These are phyloP conservation scores for Chrysotoxum bicinctum DNA, from an alignment of 2,888 invertebrate species.

Conservation along the genomic window DNA sequence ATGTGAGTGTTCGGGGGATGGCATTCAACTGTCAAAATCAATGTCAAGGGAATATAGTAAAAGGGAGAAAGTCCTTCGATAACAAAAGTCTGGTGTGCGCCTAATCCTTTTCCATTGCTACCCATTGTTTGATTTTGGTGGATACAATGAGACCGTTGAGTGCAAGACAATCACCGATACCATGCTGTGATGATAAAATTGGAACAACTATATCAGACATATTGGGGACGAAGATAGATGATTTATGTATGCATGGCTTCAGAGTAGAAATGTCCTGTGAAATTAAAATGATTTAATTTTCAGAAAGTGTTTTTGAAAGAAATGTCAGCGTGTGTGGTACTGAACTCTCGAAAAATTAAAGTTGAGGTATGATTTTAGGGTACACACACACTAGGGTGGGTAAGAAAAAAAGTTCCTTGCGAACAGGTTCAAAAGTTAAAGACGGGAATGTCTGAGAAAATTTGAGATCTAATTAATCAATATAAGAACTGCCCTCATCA, in stretches of 20 bases:
- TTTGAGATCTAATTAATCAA: too few relatives aligned
- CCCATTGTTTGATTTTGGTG: slow-evolving; percentile 43
- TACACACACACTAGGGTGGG: too few relatives aligned
- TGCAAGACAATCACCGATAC: slow-evolving; percentile 54
- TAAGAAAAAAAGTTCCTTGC: too few relatives aligned
- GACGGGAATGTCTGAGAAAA: too few relatives aligned
- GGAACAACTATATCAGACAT: slow-evolving; percentile 48
- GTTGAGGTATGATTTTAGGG: not conserved
- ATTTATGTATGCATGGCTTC: slow-evolving; percentile 29
- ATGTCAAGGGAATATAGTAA: slow-evolving; percentile 58
- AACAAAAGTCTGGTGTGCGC: slow-evolving; percentile 40
- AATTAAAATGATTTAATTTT: slow-evolving; percentile 12
- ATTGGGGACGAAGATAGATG: slow-evolving; percentile 33
- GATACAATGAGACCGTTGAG: slow-evolving; percentile 56
- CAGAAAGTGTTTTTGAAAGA: not conserved
- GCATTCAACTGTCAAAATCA: slow-evolving; percentile 67
- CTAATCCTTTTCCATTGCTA: slow-evolving; percentile 63
- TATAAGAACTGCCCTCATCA: too few relatives aligned
- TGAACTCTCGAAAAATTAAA: not conserved
- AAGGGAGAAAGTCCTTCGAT: slow-evolving; percentile 59
- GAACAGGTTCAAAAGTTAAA: too few relatives aligned
- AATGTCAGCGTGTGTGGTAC: not conserved
- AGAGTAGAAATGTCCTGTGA: not conserved
- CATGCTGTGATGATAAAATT: slow-evolving; percentile 68
- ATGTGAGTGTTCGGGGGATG: slow-evolving; percentile 32